phyloP scores from a whole-genome alignment of 1,140 invertebrate species.

The Achatina immaculata region DNA sequence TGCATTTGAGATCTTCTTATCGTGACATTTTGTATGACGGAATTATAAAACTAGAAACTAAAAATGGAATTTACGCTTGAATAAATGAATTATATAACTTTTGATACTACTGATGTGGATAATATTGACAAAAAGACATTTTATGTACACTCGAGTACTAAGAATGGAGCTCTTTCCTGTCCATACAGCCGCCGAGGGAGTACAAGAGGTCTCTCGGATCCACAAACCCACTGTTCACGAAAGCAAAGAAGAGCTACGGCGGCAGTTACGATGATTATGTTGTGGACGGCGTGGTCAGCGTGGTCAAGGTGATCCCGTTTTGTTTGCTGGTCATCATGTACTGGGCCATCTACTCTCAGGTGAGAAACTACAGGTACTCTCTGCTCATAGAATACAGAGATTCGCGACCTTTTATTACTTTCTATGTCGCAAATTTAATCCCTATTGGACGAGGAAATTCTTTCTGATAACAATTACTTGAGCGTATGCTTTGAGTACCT shows the following conservation, averaged over 20 bases:
- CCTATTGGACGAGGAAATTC: background rate
- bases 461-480: background rate
- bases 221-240: no score
- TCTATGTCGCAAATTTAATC: background rate
- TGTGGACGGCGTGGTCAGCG: constrained; percentile 72
- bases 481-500: background rate
- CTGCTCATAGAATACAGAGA: background rate
- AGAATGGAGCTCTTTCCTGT: background rate
- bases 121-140: background rate
- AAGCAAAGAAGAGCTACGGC: constrained; percentile 70
- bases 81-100: background rate
- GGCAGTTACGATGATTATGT: constrained; percentile 71
- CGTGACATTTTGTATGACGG: background rate
- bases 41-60: background rate
- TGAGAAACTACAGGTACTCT: constrained; percentile 44
- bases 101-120: background rate
- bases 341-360: constrained; percentile 74
- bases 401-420: background rate
- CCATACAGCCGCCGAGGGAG: background rate
- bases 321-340: constrained; percentile 72
- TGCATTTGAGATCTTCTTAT: background rate
- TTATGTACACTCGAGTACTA: background rate
- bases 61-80: background rate
- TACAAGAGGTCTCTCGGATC: no score
- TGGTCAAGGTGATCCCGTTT: constrained; percentile 69